These are phyloP conservation scores for Lepidocolaptes lacrymiger DNA, from an alignment of 2,797 vertebrate genomes.

Conservation along the genomic window DNA sequence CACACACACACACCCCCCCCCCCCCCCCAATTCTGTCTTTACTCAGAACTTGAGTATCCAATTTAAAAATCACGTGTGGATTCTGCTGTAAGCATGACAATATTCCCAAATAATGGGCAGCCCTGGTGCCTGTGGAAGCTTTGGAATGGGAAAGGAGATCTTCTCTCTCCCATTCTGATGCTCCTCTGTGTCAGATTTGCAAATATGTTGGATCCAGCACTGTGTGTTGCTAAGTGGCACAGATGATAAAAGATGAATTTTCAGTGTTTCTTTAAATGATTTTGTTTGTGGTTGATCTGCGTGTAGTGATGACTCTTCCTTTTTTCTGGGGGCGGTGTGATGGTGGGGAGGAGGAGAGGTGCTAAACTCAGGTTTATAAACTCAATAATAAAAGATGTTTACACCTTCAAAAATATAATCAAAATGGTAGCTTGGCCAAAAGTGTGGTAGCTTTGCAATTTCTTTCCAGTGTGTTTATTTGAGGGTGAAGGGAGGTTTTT, in stretches of 20 bases:
- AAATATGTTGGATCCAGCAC: not conserved
- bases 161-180: not conserved
- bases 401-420: slow-evolving; percentile 35
- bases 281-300: slow-evolving; percentile 25
- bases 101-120: not conserved
- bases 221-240: slow-evolving; percentile 56
- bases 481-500: not conserved
- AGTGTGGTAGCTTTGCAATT: not conserved
- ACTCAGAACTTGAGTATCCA: not conserved
- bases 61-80: not conserved
- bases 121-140: not conserved
- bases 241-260: slow-evolving; percentile 53
- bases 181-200: not conserved
- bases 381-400: slow-evolving; percentile 57
- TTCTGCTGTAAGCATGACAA: not conserved
- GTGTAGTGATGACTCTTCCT: slow-evolving; percentile 3
- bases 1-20: accelerated
- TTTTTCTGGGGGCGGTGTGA: slow-evolving; percentile 42
- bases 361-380: slow-evolving; percentile 56
- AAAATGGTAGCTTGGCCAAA: not conserved
- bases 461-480: not conserved
- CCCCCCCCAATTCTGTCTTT: not conserved
- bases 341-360: slow-evolving; percentile 39
- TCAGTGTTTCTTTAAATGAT: slow-evolving; percentile 13
- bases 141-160: not conserved